A percentile compares a stretch with the other conserved stretches of the same genome.
Conservation (phyloP, 2,113 vertebrate species). For the Psittacula cyanocephala region DNA sequence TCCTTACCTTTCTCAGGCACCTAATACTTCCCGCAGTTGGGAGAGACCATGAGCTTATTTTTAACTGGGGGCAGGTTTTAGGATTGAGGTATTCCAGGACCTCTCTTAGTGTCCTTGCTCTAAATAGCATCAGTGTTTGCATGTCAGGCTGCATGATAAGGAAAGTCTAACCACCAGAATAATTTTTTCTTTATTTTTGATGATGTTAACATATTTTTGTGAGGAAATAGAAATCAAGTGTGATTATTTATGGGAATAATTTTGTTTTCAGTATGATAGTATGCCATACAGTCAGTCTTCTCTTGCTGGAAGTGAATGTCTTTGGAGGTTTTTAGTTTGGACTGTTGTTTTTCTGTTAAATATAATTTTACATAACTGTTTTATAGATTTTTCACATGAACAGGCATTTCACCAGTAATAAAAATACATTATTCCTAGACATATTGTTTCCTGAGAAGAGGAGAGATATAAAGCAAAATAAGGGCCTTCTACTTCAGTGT, state of each 20-base stretch:
- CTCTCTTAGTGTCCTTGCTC: background rate
- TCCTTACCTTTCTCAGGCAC: background rate
- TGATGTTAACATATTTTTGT: background rate
- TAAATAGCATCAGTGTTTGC: background rate
- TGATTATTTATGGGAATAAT: background rate
- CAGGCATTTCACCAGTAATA: background rate
- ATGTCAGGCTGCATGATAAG: background rate
- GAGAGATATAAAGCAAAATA: background rate
- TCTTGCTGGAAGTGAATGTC: background rate
- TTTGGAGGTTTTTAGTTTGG: background rate
- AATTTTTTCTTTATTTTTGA: background rate
- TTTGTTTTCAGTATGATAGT: background rate
- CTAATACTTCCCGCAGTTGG: background rate
- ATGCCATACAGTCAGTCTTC: background rate
- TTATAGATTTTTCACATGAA: background rate
- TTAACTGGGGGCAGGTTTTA: background rate
- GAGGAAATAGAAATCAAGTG: background rate
- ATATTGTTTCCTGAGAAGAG: background rate
- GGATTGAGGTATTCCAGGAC: background rate
- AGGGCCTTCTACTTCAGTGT: background rate
- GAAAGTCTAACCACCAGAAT: background rate
- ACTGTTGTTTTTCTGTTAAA: background rate
- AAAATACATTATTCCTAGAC: background rate
- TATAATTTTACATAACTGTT: background rate
- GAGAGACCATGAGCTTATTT: fast-evolving